These are phyloP conservation scores for Linepithema humile DNA, from an alignment of 1,140 invertebrate species.

Conservation along the genomic window DNA sequence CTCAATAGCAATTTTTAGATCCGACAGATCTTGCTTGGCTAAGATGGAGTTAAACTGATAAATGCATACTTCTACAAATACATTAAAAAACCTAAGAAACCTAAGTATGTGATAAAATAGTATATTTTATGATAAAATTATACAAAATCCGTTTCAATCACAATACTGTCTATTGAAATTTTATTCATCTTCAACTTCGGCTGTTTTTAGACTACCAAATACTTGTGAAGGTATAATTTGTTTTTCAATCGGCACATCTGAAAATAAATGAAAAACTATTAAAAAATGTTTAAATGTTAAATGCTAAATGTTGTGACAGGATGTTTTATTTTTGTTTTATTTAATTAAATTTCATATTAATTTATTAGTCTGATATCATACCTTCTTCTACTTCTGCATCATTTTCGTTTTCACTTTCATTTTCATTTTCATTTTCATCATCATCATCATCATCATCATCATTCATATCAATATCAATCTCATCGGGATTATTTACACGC, in stretches of 20 bases:
- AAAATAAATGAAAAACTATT: slow-evolving; percentile 65
- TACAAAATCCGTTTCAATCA: not conserved
- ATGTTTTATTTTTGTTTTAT: not conserved
- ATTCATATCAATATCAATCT: slow-evolving; percentile 94
- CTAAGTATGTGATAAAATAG: not conserved
- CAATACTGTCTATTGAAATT: not conserved
- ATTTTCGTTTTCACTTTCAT: slow-evolving; percentile 85
- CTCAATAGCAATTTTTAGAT: too few relatives aligned
- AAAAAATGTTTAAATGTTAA: not conserved
- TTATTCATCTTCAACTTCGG: slow-evolving; percentile 76
- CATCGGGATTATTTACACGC: slow-evolving; percentile 94
- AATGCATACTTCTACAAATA: not conserved
- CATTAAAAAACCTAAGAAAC: not conserved
- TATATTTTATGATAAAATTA: not conserved
- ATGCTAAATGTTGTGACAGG: not conserved
- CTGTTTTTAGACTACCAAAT: slow-evolving; percentile 90
- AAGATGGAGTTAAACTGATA: too few relatives aligned
- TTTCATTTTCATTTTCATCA: slow-evolving; percentile 87
- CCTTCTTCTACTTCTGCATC: slow-evolving; percentile 84
- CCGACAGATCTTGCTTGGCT: too few relatives aligned
- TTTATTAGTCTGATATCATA: slow-evolving; percentile 37
- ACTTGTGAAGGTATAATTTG: slow-evolving; percentile 93
- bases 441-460: slow-evolving; percentile 83
- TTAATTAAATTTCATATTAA: not conserved
- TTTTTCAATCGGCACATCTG: slow-evolving; percentile 91